phyloP scores from a whole-genome alignment of 2,797 vertebrate genomes.

The Eutrigla gurnardus region DNA sequence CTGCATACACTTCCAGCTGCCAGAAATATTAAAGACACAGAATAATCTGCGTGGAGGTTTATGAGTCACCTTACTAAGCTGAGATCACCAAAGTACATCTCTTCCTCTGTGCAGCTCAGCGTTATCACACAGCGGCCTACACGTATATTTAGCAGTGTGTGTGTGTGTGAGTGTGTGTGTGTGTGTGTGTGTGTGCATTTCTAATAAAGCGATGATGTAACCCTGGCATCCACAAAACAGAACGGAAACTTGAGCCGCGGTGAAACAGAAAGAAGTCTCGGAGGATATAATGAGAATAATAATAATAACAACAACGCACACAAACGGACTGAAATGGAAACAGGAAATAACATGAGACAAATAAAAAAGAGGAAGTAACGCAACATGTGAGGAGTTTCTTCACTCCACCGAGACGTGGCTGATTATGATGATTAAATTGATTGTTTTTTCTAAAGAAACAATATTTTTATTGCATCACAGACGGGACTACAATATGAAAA shows the following conservation, averaged over 20 bases:
- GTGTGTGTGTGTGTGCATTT: not conserved
- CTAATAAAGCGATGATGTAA: constrained; percentile 25
- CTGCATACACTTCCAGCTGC: constrained; percentile 1
- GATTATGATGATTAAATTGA: too few relatives aligned
- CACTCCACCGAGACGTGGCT: too few relatives aligned
- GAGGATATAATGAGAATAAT: not conserved
- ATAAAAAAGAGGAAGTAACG: constrained; percentile 51
- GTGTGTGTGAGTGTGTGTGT: not conserved
- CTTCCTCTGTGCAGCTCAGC: constrained; percentile 52
- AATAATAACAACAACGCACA: constrained; percentile 12
- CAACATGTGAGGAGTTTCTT: constrained; percentile 16
- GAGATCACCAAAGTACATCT: constrained; percentile 62
- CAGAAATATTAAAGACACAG: constrained; percentile 41
- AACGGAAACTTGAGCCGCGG: constrained; percentile 19
- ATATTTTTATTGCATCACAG: too few relatives aligned
- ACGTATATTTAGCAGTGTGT: not conserved
- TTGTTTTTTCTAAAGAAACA: too few relatives aligned
- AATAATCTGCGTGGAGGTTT: constrained; percentile 25
- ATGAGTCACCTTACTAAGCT: constrained; percentile 68
- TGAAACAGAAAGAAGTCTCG: constrained; percentile 29
- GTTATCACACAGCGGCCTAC: constrained; percentile 35
- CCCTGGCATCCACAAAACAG: constrained; percentile 3
- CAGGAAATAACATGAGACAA: constrained; percentile 44
- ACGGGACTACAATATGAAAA: too few relatives aligned
- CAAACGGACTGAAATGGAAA: constrained; percentile 47